Percentiles rank a stretch among this genome's conserved stretches.
These are phyloP conservation scores for roundworm (Caenorhabditis elegans) DNA, from an alignment of 1,140 invertebrate species.

Conservation along the genomic window WBcel235 BX284602.5:11340501-11341000, in stretches of 20 bases:
- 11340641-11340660: conserved; percentile 59
- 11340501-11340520: conserved; percentile 1
- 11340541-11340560: conserved; percentile 59
- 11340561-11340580: conserved; percentile 62
- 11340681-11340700: conserved; percentile 59
- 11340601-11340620: too few relatives aligned
- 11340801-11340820: too few relatives aligned
- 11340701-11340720: conserved; percentile 59
- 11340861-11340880: too few relatives aligned
- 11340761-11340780: not conserved
- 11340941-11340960: too few relatives aligned
- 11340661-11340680: conserved; percentile 60
- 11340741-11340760: conserved; percentile 60
- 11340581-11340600: conserved; percentile 39
- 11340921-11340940: too few relatives aligned
- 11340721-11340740: conserved; percentile 61
- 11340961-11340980: too few relatives aligned
- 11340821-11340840: too few relatives aligned
- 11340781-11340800: too few relatives aligned
- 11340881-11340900: too few relatives aligned
- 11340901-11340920: too few relatives aligned
- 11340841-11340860: too few relatives aligned
- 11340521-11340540: conserved; percentile 62
- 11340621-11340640: conserved; percentile 56
- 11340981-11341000: too few relatives aligned